Base-by-base conservation (phyloP, 2,113 vertebrate genomes). In the Phalacrocorax aristotelis region DNA sequence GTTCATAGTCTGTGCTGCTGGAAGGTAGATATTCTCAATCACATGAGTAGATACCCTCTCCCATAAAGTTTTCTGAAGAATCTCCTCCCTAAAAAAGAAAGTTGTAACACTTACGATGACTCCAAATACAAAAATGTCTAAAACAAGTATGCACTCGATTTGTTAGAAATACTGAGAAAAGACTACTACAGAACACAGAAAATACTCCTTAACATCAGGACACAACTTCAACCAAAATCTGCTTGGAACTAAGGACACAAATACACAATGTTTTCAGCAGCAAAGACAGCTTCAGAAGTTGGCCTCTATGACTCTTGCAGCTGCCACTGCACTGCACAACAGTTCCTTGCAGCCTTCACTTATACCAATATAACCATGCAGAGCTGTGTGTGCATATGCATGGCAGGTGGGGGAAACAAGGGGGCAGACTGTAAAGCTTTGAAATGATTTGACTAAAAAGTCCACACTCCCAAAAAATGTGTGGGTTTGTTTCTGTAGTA, bases 11-110 rank as follows among this genome's bases (percentile, higher is more conserved):
- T 99, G 99, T 51, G 99, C 99, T 88, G 99, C 99, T 52, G 99
- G 99, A 85, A 99, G 98, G 97, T 99, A 99, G 97, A 99, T 99
- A 96, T 99, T 99, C 97, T 99, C 99, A 78, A 99, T 99, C 96
- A 99, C 99, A 68, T 99, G 99, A n/a, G 99, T 99, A 54, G 99
- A 99, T 46, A 99, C 99, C 57, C 99, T 98, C 92, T 99, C 99
- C 99, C 99, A 99, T 58, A 99, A 96, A 58, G 99, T 99, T 86
- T 99, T 99, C 96, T 99, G 99, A 81, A 99, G 98, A 82, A 99
- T 99, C 60, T 99, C 98, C 95, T 99, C 99, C 99, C 99, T 99
- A 93, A 87, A 95, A 95, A 58, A 32, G 25, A 94, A 94, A 91
- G 54, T 90, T 52, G 13, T 29, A 83, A 83, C 44, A 86, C 10